Base-by-base conservation (phyloP, 2,888 invertebrate species). In the Limnephilus auricula region DNA sequence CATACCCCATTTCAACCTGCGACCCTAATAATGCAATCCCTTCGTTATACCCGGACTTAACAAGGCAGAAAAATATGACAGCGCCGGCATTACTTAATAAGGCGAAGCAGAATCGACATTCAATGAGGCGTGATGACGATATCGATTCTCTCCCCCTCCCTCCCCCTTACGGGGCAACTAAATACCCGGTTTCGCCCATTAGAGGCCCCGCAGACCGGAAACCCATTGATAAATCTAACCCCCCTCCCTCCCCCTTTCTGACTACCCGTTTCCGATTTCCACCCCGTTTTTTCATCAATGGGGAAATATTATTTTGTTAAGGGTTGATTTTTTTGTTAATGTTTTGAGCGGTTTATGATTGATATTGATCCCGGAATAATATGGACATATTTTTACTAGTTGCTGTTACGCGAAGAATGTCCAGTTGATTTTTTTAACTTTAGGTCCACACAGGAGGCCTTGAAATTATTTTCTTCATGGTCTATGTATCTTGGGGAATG, bases 41-140 rank as follows among this genome's bases (percentile, higher is more conserved):
- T 45, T 40, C 34, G 34, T 78, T 89, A 89, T 89, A 25, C 25
- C 79, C 80, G 45, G 37, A 89, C 30, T 79, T 37, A 89, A 79
- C 79, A 89, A 89, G 89, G 89, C 89, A 89, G 31, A 89, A 65
- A 65, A 79, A 85, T 85, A 85, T 85, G 85, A 85, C 85, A 85
- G 85, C n/a, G 40, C 40, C 45, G 65, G 65, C 65, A 65, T n/a
- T 65, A 65, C 65, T 65, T 85, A 85, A 85, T 85, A 85, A 85
- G 34, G 85, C 85, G 85, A 6, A 85, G 9, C 32, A 89, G 30
- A 79, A 79, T 89, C 89, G 89, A 79, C 37, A 79, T 79, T 40
- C 89, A 65, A 65, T 65, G 65, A 65, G 65, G 65, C 65, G 37
- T 32, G 34, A 25, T 79, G 40, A 40, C 37, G 85, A 30, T 30